These are phyloP conservation scores for Lophius piscatorius DNA, from an alignment of 2,113 vertebrate species.

Conservation along the genomic window DNA sequence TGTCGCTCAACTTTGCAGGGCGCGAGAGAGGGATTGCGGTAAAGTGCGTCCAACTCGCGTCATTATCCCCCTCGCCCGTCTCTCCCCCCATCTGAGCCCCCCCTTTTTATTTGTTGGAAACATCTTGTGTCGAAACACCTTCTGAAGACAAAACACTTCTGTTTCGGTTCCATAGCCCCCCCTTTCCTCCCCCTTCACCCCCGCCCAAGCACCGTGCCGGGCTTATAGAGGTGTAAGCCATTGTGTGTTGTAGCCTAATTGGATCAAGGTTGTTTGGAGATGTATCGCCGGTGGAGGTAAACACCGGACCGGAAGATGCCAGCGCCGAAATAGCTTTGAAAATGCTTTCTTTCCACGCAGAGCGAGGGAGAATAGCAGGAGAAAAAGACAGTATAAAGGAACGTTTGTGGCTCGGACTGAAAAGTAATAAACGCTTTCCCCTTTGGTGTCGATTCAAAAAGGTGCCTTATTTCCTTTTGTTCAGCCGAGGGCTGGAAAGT, in stretches of 20 bases:
- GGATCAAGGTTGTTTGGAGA: conserved; percentile 71
- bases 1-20: conserved; percentile 56
- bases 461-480: conserved; percentile 36
- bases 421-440: conserved; percentile 57
- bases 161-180: conserved; percentile 57
- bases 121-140: conserved; percentile 58
- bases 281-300: conserved; percentile 61
- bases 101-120: conserved; percentile 53
- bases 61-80: conserved; percentile 65
- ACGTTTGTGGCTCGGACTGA: conserved; percentile 43
- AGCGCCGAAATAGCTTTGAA: conserved; percentile 68
- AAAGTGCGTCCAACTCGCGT: conserved; percentile 65
- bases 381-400: conserved; percentile 51
- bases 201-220: conserved; percentile 47
- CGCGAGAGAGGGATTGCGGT: conserved; percentile 59
- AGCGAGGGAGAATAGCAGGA: conserved; percentile 37
- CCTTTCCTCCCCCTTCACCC: too few relatives aligned
- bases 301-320: conserved; percentile 59
- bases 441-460: conserved; percentile 48
- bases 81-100: conserved; percentile 67
- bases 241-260: conserved; percentile 71
- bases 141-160: conserved; percentile 60
- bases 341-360: conserved; percentile 45
- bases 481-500: conserved; percentile 4
- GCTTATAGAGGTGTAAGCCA: conserved; percentile 63